Conservation (phyloP, 2,888 invertebrate genomes). For the Troilus luridus region DNA sequence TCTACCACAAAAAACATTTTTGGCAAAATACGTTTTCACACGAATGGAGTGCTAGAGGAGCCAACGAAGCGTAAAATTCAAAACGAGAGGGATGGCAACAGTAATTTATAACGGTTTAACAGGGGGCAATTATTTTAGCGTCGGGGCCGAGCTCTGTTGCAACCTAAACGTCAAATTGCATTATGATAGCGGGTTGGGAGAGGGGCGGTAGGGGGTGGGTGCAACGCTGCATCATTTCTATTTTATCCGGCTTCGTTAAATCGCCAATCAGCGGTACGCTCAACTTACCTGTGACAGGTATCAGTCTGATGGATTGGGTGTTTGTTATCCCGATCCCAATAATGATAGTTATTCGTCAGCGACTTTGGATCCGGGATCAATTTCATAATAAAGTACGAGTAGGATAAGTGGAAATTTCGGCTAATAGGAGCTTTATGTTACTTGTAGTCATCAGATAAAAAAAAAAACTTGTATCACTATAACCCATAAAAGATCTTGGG, state of each 20-base stretch:
- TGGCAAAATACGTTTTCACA: conserved; percentile 39
- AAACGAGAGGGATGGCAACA: conserved; percentile 49
- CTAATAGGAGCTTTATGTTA: no score
- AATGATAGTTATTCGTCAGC: conserved; percentile 26
- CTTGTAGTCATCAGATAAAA: no score
- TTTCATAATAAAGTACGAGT: no score
- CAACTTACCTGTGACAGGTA: conserved; percentile 33
- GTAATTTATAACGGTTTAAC: conserved; percentile 60
- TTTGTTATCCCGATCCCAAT: background rate
- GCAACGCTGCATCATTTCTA: conserved; percentile 59
- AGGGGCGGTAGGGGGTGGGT: background rate
- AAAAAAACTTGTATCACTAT: no score
- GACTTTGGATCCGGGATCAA: background rate
- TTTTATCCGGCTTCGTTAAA: conserved; percentile 58
- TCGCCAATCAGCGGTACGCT: conserved; percentile 55
- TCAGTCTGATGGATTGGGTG: conserved; percentile 22
- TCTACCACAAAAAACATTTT: conserved; percentile 27
- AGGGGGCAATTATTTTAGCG: conserved; percentile 60
- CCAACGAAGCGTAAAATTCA: conserved; percentile 46
- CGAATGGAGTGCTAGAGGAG: conserved; percentile 42
- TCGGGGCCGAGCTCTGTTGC: conserved; percentile 51
- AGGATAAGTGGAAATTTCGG: no score
- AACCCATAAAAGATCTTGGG: no score
- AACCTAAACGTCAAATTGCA: conserved; percentile 59
- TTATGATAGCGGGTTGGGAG: conserved; percentile 48